phyloP scores from a whole-genome alignment of 2,113 vertebrate species.

The Pogona vitticeps region DNA sequence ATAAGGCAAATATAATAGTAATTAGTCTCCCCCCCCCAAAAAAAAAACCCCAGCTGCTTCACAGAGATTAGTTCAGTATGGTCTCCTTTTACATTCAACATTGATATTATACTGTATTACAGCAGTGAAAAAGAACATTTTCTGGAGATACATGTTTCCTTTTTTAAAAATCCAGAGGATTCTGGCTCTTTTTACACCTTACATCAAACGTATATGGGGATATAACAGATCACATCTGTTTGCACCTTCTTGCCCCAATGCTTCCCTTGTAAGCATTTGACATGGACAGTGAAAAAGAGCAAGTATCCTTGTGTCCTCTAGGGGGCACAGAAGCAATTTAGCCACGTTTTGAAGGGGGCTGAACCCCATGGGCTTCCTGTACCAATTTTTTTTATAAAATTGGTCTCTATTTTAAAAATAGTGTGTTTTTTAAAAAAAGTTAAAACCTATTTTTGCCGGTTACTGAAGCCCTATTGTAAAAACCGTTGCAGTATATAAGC shows the following conservation, averaged over 20 bases:
- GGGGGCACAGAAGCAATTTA: no score
- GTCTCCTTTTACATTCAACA: conserved; percentile 13
- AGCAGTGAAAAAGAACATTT: conserved; percentile 31
- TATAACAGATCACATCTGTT: not conserved
- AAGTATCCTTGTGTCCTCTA: not conserved
- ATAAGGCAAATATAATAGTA: conserved; percentile 48
- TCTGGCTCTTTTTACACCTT: not conserved
- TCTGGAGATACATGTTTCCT: conserved; percentile 40
- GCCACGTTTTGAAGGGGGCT: no score
- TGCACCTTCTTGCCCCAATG: not conserved
- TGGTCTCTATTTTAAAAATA: not conserved
- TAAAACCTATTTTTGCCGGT: no score
- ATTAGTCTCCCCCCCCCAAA: conserved; percentile 44
- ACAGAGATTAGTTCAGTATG: conserved; percentile 42
- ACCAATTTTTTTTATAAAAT: not conserved
- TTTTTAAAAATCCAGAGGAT: conserved; percentile 3
- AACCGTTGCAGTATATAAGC: no score
- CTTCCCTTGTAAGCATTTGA: not conserved
- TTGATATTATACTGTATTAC: conserved; percentile 42
- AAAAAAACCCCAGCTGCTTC: conserved; percentile 32
- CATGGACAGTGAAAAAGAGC: not conserved
- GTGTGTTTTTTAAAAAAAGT: no score
- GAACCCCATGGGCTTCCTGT: no score
- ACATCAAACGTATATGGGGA: no score
- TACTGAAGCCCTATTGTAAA: no score